Conservation (phyloP, 2,888 invertebrate genomes). For the Tenthredo livida region DNA sequence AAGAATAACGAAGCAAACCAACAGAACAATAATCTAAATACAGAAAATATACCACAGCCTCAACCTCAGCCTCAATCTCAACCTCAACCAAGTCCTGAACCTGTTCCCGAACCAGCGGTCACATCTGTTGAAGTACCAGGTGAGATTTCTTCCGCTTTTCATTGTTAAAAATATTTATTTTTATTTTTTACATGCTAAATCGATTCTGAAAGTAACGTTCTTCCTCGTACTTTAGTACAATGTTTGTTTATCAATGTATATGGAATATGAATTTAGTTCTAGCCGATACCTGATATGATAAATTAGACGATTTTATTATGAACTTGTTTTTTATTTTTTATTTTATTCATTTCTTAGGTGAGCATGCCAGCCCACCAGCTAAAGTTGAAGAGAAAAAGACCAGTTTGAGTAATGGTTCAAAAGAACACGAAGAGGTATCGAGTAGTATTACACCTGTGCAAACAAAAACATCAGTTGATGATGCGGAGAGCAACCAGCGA, state of each 20-base stretch:
- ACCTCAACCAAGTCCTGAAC: conserved; percentile 56
- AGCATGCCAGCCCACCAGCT: conserved; percentile 58
- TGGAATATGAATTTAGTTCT: neutral
- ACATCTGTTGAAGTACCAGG: conserved; percentile 65
- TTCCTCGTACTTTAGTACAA: neutral
- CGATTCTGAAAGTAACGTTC: neutral
- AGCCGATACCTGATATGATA: neutral
- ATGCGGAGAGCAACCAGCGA: conserved; percentile 56
- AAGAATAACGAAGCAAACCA: conserved; percentile 69
- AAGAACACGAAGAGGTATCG: conserved; percentile 64
- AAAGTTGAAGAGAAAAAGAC: conserved; percentile 73
- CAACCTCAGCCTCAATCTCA: conserved; percentile 52
- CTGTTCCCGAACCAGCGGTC: conserved; percentile 59
- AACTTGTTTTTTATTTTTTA: neutral
- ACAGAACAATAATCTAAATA: conserved; percentile 70
- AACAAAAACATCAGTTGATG: conserved; percentile 58
- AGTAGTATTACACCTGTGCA: conserved; percentile 43
- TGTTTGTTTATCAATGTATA: neutral
- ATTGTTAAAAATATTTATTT: neutral
- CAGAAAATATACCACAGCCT: conserved; percentile 64
- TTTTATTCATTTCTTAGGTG: neutral
- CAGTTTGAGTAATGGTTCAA: conserved; percentile 67
- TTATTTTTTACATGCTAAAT: neutral
- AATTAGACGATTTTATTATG: neutral
- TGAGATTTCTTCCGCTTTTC: conserved; percentile 43